A percentile compares a stretch with the other conserved stretches of the same genome.
phyloP scores from a whole-genome alignment of 2,113 vertebrate species.

The Stegastes partitus region DNA sequence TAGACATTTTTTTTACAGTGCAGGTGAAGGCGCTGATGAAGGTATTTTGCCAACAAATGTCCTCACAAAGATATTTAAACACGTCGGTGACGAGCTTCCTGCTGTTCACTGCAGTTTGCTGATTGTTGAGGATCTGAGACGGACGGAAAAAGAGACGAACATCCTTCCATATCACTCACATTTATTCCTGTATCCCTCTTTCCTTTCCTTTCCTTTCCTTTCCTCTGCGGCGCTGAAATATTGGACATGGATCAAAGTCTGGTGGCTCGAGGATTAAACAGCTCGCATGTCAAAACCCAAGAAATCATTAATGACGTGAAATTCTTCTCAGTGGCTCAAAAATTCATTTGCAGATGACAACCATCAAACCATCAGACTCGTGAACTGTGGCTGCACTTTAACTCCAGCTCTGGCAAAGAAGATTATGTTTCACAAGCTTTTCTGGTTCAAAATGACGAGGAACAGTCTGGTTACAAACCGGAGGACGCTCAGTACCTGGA shows the following conservation, averaged over 20 bases:
- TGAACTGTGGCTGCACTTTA: slow-evolving; percentile 1
- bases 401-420: slow-evolving; percentile 1
- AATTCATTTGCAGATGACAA: slow-evolving; percentile 12
- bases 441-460: background rate
- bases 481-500: background rate
- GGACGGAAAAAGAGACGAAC: slow-evolving; percentile 21
- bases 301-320: slow-evolving; percentile 45
- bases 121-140: slow-evolving; percentile 57
- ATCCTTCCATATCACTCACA: background rate
- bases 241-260: slow-evolving; percentile 35
- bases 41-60: background rate
- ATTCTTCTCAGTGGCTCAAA: slow-evolving; percentile 32
- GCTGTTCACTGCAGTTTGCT: slow-evolving; percentile 56
- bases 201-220: slow-evolving; percentile 6
- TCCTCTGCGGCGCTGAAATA: background rate
- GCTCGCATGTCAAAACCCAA: slow-evolving; percentile 33
- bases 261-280: slow-evolving; percentile 28
- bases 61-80: background rate
- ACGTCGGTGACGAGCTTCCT: slow-evolving; percentile 27
- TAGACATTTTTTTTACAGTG: too few species aligned
- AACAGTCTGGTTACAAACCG: background rate
- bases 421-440: background rate
- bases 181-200: background rate
- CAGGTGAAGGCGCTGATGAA: background rate
- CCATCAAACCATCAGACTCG: background rate